Evolutionary conservation across 2,797 vertebrate genomes (phyloP), one percentile per base, ranked within the genome.

Genomic region (Rhinichthys osculus): DNA sequence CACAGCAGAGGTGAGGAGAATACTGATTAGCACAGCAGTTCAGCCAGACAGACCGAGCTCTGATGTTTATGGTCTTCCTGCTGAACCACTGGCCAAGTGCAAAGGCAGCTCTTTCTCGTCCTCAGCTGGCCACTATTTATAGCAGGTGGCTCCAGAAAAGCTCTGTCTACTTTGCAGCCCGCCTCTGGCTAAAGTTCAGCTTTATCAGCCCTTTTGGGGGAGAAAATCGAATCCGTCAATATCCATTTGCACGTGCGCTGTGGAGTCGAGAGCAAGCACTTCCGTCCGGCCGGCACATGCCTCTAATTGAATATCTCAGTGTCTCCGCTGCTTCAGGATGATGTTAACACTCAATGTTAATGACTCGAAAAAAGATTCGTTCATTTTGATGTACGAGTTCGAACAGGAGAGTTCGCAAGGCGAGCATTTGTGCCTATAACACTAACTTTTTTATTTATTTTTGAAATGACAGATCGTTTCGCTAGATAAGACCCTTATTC

Each of bases 171-270:
- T 69, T 73, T 40, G 52, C 78, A 57, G n/a, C 44, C 70, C 4
- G 50, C 74, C 88, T 90, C 85, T 87, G 87, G 89, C 88, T 91
- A 85, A 91, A 93, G 90, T 92, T 93, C 89, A 92, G 90, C 89
- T 87, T 88, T 89, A 92, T 92, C 91, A 92, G 90, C 91, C 86
- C 81, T 92, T 92, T 90, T 89, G 92, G 91, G 86, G 84, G 44
- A 38, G 87, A 88, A 88, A 90, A 90, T 92, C 86, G 86, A 88
- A 86, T 85, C 88, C 88, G 90, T 94, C 92, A 88, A 94, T 93
- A 93, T 90, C 91, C 90, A 93, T 93, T 92, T 92, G 92, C 91
- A 85, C 47, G 11, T 71, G 62, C 21, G 5, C 44, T 81, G 54
- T 81, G 35, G 90, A 50, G 88, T 64, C 66, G 71, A 87, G 62